phyloP scores from a whole-genome alignment of 2,113 vertebrate species.

The Tetrax tetrax region DNA sequence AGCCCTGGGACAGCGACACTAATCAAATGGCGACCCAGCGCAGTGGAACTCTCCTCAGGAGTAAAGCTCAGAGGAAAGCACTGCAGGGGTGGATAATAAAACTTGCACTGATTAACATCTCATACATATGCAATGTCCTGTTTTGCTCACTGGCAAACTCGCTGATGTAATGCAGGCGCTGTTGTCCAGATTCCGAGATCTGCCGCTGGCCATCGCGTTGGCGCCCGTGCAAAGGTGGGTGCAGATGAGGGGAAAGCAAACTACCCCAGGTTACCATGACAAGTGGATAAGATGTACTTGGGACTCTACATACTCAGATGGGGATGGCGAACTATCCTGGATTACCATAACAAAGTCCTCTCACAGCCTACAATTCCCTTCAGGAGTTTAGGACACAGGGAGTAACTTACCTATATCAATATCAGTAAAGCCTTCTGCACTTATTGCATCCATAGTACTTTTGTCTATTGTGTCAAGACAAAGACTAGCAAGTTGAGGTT shows the following conservation, averaged over 20 bases:
- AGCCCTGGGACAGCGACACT: accelerated
- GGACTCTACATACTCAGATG: not conserved
- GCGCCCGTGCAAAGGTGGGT: not conserved
- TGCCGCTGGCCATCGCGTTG: accelerated
- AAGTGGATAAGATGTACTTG: not conserved
- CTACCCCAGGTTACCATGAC: not conserved
- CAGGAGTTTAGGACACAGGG: not conserved
- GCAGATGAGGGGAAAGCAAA: not conserved
- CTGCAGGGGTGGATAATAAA: not conserved
- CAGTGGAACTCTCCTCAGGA: not conserved
- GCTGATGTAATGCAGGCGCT: not conserved
- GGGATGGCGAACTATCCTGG: not conserved
- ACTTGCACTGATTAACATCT: not conserved
- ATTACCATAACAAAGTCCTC: not conserved
- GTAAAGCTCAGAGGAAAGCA: not conserved
- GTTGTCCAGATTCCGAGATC: not conserved
- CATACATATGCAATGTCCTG: not conserved
- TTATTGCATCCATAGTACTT: slow-evolving; percentile 90
- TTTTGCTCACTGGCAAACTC: not conserved
- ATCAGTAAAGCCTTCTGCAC: slow-evolving; percentile 92
- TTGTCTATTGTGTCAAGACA: slow-evolving; percentile 95
- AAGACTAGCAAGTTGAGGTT: slow-evolving; percentile 92
- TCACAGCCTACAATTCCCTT: not conserved
- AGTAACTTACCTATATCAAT: slow-evolving; percentile 87
- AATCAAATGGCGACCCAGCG: accelerated